These are phyloP conservation scores for Julus scanicus DNA, from an alignment of 2,888 invertebrate species.

Conservation along the genomic window DNA sequence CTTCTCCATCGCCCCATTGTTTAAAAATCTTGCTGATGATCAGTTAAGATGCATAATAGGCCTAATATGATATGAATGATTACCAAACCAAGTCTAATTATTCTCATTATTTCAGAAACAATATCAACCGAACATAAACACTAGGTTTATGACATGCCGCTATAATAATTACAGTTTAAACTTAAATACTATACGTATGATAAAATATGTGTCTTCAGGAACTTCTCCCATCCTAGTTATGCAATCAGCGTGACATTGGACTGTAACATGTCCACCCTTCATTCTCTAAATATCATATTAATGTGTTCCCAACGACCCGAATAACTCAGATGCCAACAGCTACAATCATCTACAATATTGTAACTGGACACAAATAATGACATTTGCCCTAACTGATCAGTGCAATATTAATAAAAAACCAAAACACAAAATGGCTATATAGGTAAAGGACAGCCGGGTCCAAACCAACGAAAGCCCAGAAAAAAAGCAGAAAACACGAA, in stretches of 20 bases:
- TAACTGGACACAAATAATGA: no score
- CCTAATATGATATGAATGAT: neutral
- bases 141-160: neutral
- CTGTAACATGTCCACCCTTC: neutral
- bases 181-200: neutral
- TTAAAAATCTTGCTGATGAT: neutral
- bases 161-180: neutral
- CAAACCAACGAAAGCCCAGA: no score
- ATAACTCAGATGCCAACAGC: neutral
- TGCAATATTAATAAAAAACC: no score
- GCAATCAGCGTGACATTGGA: constrained; percentile 34
- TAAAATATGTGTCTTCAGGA: neutral
- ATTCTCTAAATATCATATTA: neutral
- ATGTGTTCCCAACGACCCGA: neutral
- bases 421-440: no score
- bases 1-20: neutral
- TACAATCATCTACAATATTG: no score
- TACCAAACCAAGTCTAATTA: neutral
- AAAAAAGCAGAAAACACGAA: no score
- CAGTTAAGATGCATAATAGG: neutral
- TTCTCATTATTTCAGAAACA: neutral
- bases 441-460: no score
- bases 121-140: neutral
- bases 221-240: constrained; percentile 31
- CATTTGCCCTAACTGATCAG: no score